A percentile compares a stretch with the other conserved stretches of the same genome.
Evolutionary conservation across 2,888 invertebrate genomes (phyloP).

Genomic region (Lithophane ornitopus): DNA sequence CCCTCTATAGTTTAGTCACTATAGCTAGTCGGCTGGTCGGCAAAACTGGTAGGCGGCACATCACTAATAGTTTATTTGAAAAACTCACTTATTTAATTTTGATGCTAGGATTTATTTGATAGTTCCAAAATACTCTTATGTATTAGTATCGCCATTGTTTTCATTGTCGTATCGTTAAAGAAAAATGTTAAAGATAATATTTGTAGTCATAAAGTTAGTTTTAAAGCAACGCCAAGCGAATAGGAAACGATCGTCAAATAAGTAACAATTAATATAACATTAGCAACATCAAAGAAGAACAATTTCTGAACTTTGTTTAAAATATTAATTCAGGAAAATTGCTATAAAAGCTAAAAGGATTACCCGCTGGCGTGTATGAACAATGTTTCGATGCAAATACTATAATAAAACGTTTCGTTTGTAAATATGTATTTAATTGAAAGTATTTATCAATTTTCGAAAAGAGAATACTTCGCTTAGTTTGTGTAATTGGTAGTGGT

Average conservation of each 20-base stretch:
- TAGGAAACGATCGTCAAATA: constrained; percentile 8
- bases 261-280: constrained; percentile 29
- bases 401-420: constrained; percentile 5
- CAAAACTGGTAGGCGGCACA: neutral
- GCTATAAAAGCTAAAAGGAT: constrained; percentile 21
- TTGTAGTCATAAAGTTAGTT: constrained; percentile 11
- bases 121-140: neutral
- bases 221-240: constrained; percentile 2
- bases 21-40: neutral
- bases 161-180: neutral
- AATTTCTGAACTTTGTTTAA: constrained; percentile 12
- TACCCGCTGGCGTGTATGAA: constrained; percentile 26
- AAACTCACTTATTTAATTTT: neutral
- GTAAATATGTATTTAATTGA: constrained; percentile 4
- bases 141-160: neutral
- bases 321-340: constrained; percentile 5
- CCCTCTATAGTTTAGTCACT: neutral
- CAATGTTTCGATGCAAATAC: constrained; percentile 17
- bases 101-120: neutral
- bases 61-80: neutral
- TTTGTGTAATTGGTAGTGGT: constrained; percentile 10
- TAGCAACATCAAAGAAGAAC: constrained; percentile 6
- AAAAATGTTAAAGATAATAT: neutral
- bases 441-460: constrained; percentile 16
- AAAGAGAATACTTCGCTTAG: neutral